Base-by-base conservation (phyloP, 2,797 vertebrate genomes). In the Bradypodion pumilum region DNA sequence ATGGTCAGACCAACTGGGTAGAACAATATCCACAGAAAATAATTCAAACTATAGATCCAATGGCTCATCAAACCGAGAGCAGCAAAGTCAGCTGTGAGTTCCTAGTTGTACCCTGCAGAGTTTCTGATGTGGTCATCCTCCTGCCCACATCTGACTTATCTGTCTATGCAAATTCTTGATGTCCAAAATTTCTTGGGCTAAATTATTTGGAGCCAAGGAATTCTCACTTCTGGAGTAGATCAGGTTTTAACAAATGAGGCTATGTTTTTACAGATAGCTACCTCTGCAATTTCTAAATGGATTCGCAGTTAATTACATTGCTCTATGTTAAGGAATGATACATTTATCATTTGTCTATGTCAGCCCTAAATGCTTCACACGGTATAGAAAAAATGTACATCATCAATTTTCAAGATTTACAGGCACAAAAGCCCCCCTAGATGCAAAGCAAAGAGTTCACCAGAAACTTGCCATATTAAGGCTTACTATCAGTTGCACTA, bases 301-400 rank as follows among this genome's bases (percentile, higher is more conserved):
- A 52, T 72, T n/a, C 13, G 40, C 37, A 81, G 32, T 79, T 86
- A 87, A 91, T 89, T 88, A 79, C 21, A 84, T 70, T 83, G 40
- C 32, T 82, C 52, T 80, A 7, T 59, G 80, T n/a, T 1, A 0
- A 88, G 60, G 70, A 76, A 82, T 49, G 0, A 0, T 66, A 60
- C 44, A 23, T 79, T 88, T 80, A 65, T 23, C 40, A 37, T 8
- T 83, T 32, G 8, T 83, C 91, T 70, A 59, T 65, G 44, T 80
- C 42, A 21, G 3, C 4, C 19, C 37, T 81, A 66, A 74, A 87
- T 59, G 49, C 49, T 32, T 37, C 73, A 29, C 32, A 42, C 32
- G n/a, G 49, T 25, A 32, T 23, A 37, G 44, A 65, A 59, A 72
- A 81, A 79, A 70, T 19, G 27, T 0, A 52, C 12, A 0, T 68